These are phyloP conservation scores for Zeus faber DNA, from an alignment of 2,113 vertebrate species.

Conservation along the genomic window DNA sequence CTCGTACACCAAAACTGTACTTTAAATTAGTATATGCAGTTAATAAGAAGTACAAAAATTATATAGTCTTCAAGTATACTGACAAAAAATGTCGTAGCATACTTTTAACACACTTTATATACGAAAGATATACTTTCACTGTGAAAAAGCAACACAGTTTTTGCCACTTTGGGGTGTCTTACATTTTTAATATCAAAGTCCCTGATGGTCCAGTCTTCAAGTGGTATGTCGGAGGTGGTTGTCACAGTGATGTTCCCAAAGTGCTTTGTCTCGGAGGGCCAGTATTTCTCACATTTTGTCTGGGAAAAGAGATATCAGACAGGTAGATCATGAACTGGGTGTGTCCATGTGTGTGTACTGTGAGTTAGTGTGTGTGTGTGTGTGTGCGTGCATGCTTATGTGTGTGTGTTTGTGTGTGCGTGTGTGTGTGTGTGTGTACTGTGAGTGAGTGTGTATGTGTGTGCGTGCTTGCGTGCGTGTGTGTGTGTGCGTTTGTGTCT, in stretches of 20 bases:
- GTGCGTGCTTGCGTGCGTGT: neutral
- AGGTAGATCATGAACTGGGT: neutral
- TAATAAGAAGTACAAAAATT: too few species aligned
- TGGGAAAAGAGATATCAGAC: constrained; percentile 35
- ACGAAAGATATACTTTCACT: too few species aligned
- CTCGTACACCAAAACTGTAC: too few species aligned
- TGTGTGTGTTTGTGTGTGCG: constrained; percentile 2
- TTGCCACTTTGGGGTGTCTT: too few species aligned
- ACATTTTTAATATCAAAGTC: constrained; percentile 90
- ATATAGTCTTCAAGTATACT: too few species aligned
- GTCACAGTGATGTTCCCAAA: constrained; percentile 82
- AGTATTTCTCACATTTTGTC: constrained; percentile 97
- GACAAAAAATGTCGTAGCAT: too few species aligned
- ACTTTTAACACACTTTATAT: too few species aligned
- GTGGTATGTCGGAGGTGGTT: constrained; percentile 76
- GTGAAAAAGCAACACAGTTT: too few species aligned
- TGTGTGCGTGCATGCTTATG: neutral
- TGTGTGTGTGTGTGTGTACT: constrained; percentile 1
- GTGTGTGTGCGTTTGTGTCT: neutral
- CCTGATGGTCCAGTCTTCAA: constrained; percentile 93
- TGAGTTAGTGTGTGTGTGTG: neutral
- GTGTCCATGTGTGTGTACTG: neutral
- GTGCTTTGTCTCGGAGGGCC: constrained; percentile 77
- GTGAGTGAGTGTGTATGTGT: neutral
- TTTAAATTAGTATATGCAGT: too few species aligned